phyloP scores from a whole-genome alignment of 2,113 vertebrate genomes.

The Silurus asotus region DNA sequence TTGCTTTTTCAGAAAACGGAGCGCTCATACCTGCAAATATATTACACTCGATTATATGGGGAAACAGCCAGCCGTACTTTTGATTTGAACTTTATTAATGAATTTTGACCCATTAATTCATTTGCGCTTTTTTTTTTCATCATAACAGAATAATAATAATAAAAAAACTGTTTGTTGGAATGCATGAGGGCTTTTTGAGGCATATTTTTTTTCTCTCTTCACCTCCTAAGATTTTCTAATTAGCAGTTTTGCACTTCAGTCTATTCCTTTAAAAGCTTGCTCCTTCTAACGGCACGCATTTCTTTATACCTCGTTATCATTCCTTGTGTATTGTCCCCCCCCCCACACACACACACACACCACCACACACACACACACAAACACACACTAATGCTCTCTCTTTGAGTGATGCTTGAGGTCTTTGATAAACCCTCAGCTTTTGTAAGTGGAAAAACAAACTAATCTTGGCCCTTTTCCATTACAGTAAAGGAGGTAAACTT shows the following conservation, averaged over 20 bases:
- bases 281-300: not conserved
- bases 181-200: not conserved
- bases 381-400: not conserved
- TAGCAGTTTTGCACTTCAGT: not conserved
- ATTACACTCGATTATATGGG: not conserved
- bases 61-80: not conserved
- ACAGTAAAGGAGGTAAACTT: slow-evolving; percentile 7
- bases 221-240: not conserved
- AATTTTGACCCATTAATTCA: not conserved
- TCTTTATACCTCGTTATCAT: not conserved
- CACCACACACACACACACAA: too few species aligned
- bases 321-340: not conserved
- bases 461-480: slow-evolving; percentile 23
- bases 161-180: too few species aligned
- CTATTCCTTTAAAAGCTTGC: slow-evolving; percentile 19
- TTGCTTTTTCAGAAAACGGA: too few species aligned
- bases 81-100: not conserved
- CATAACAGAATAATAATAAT: not conserved
- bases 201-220: not conserved
- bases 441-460: slow-evolving; percentile 22
- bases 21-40: too few species aligned
- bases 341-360: too few species aligned
- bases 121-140: not conserved
- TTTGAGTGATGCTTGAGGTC: not conserved
- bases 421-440: slow-evolving; percentile 16